Evolutionary conservation across 2,888 invertebrate genomes (phyloP), one percentile per base, ranked within the genome.

Genomic region (Fabriciana adippe): DNA sequence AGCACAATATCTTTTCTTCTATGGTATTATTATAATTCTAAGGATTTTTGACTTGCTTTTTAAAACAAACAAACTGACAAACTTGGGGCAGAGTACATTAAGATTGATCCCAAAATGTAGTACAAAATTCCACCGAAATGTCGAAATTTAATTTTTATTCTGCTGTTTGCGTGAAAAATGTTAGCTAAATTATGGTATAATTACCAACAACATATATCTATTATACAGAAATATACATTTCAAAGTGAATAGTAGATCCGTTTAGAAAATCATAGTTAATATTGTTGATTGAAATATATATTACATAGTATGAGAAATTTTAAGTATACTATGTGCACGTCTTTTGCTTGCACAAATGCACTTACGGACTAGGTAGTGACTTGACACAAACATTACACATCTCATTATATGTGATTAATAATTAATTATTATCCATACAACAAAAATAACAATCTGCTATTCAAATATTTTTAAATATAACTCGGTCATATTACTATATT

Each of bases 51-150:
- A 55, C 26, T 68, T 57, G 66, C 66, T 71, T 71, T 75, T 71
- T 67, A 11, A 35, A 26, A 35, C 59, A 65, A 61, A 70, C 16
- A 31, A 61, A 31, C 54, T 59, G 63, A 63, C 21, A 74, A 73
- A 69, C 73, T 72, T 74, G 74, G 73, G 69, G 68, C 61, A 76
- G 73, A 66, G 60, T 66, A 61, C 55, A 55, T 76, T 77, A 77
- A 77, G 75, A 78, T 85, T 89, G 89, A 87, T 90, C 89, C 90
- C 90, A 88, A 86, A 86, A 86, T 83, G 77, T 81, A 86, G 84
- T 85, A 84, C 85, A 85, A 84, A 83, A 77, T 56, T 68, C 57
- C 70, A 68, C 66, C 62, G 62, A 63, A 47, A 63, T 35, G 63
- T 63, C 63, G 26, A 45, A 63, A 16, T 35, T 26, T 55, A 54